Evolutionary conservation across 2,797 vertebrate genomes (phyloP).

Genomic region (Alca torda): DNA sequence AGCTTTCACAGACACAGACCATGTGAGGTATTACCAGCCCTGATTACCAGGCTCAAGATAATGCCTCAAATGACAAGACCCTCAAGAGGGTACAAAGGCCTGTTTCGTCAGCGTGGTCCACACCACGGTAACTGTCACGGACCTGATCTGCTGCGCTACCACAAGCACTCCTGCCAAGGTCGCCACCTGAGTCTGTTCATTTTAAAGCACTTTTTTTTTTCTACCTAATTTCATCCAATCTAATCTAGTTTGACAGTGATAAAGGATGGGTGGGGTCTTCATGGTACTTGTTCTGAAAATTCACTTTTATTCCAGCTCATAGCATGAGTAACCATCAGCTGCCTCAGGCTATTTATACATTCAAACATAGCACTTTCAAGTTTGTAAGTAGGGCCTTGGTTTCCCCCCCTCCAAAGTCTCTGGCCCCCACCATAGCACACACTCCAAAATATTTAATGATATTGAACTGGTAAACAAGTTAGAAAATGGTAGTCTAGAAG

Average conservation of each 20-base stretch:
- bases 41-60: background rate
- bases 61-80: background rate
- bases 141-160: background rate
- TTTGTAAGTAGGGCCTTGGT: background rate
- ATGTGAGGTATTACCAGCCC: background rate
- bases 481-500: background rate
- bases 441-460: background rate
- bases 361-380: background rate
- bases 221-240: background rate
- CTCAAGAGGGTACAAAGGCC: background rate
- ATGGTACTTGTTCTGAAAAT: slow-evolving; percentile 22
- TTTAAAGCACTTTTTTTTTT: background rate
- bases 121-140: background rate
- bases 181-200: background rate
- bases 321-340: background rate
- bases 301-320: slow-evolving; percentile 11
- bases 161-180: background rate
- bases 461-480: background rate
- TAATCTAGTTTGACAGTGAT: slow-evolving; percentile 5
- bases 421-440: background rate
- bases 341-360: background rate
- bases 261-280: background rate
- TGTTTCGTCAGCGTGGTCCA: background rate
- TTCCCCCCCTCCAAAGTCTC: background rate
- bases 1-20: background rate